These are phyloP conservation scores for Trinorchestia longiramus DNA, from an alignment of 1,140 invertebrate genomes.

Conservation along the genomic window DNA sequence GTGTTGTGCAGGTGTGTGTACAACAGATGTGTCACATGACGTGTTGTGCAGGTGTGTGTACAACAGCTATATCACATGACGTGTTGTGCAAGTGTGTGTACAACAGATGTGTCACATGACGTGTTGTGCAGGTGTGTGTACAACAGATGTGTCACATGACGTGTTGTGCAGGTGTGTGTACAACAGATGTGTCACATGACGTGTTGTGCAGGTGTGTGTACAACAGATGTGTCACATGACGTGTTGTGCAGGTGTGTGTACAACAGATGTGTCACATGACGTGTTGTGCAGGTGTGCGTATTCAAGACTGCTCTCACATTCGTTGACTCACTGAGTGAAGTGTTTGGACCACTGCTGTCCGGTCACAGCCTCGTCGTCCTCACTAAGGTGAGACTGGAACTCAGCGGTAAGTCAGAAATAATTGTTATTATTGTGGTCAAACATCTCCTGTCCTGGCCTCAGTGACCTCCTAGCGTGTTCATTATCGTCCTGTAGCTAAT, in stretches of 20 bases:
- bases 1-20: too few species aligned
- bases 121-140: too few species aligned
- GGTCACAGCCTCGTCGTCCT: conserved; percentile 79
- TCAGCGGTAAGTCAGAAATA: too few species aligned
- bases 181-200: not conserved
- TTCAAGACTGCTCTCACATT: conserved; percentile 92
- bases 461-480: too few species aligned
- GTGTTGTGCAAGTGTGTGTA: conserved; percentile 73
- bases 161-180: not conserved
- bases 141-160: too few species aligned
- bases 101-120: too few species aligned
- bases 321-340: conserved; percentile 87
- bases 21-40: too few species aligned
- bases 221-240: too few species aligned
- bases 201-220: too few species aligned
- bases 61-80: not conserved
- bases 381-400: conserved; percentile 70
- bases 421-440: too few species aligned
- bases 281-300: conserved; percentile 73
- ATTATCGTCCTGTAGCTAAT: too few species aligned
- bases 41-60: not conserved
- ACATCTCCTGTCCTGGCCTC: too few species aligned
- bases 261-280: not conserved
- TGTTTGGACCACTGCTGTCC: conserved; percentile 85
- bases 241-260: not conserved